Percentiles rank a stretch among this genome's conserved stretches.
Conservation (phyloP, 2,113 vertebrate genomes). For the Clarias macrocephalus region DNA sequence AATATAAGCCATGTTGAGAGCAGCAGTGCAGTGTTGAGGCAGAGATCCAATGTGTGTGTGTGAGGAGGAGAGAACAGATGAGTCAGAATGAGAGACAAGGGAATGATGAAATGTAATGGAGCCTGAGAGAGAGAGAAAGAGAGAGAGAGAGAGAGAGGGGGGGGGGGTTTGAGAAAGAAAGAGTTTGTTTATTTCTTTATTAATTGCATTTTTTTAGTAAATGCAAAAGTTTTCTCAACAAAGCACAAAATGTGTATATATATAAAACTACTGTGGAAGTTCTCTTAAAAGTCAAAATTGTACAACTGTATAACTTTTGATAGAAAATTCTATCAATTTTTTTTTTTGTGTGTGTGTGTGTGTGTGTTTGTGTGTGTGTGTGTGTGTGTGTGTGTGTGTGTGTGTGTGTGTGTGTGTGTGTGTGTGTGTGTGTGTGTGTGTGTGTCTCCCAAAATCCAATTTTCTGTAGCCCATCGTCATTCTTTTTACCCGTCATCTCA, state of each 20-base stretch:
- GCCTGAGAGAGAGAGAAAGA: constrained; percentile 50
- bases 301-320: neutral
- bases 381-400: neutral
- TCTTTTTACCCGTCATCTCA: constrained; percentile 15
- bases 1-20: neutral
- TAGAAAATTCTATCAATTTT: no score
- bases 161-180: neutral
- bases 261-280: neutral
- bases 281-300: neutral
- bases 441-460: neutral
- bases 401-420: constrained; percentile 2
- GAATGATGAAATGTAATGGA: constrained; percentile 70
- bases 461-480: constrained; percentile 26
- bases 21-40: neutral
- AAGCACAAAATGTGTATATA: no score
- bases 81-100: constrained; percentile 54
- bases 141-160: neutral
- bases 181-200: neutral
- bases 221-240: neutral
- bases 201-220: neutral
- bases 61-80: constrained; percentile 52
- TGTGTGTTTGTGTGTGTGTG: constrained; percentile 1
- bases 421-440: constrained; percentile 4
- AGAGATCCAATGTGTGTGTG: constrained; percentile 1
- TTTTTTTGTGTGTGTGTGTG: neutral